These are phyloP conservation scores for Tridacna crocea DNA, from an alignment of 2,888 invertebrate species.

Conservation along the genomic window DNA sequence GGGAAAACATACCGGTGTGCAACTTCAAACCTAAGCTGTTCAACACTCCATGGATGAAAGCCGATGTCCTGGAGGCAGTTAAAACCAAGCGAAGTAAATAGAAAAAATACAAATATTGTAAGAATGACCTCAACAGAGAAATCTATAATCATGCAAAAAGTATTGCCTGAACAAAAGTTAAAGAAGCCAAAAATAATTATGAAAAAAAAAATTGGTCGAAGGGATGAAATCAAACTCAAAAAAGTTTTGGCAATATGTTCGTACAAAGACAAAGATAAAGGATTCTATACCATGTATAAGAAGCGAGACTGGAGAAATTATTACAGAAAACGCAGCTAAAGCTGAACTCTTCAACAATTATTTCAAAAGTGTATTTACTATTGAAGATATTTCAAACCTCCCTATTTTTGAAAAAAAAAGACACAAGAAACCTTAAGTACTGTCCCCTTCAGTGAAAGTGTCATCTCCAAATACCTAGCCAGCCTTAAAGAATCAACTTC, in stretches of 20 bases:
- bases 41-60: slow-evolving; percentile 18
- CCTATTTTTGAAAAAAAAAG: slow-evolving; percentile 14
- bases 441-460: neutral
- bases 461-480: slow-evolving; percentile 6
- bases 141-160: neutral
- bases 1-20: slow-evolving; percentile 20
- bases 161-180: neutral
- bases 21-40: neutral
- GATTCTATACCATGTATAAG: neutral
- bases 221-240: neutral
- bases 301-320: neutral
- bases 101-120: slow-evolving; percentile 18
- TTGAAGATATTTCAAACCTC: slow-evolving; percentile 1
- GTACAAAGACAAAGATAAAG: slow-evolving; percentile 5
- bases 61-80: slow-evolving; percentile 4
- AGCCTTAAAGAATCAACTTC: slow-evolving; percentile 1
- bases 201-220: slow-evolving; percentile 3
- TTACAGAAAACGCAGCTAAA: slow-evolving; percentile 2
- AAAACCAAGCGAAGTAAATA: slow-evolving; percentile 3
- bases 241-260: slow-evolving; percentile 11
- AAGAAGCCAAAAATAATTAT: neutral
- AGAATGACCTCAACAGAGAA: neutral
- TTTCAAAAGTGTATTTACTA: slow-evolving; percentile 9
- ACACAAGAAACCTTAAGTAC: neutral
- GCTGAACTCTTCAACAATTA: slow-evolving; percentile 4